These are phyloP conservation scores for Brenthis daphne DNA, from an alignment of 2,888 invertebrate genomes.

Conservation along the genomic window DNA sequence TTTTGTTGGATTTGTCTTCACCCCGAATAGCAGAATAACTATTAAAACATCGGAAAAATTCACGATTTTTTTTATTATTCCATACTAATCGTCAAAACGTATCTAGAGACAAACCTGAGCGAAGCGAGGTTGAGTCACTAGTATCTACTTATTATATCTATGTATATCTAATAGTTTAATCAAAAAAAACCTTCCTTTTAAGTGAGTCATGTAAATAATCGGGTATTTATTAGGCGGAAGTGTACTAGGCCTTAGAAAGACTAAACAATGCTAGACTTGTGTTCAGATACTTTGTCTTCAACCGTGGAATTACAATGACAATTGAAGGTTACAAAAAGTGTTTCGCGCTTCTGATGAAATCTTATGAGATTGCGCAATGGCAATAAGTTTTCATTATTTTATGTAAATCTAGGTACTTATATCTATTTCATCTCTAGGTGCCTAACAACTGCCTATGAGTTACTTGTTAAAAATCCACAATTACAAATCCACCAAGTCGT, in stretches of 20 bases:
- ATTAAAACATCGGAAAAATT: too few species aligned
- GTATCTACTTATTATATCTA: background rate
- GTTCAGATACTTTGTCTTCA: constrained; percentile 14
- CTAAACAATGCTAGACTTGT: constrained; percentile 15
- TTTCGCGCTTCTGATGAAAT: constrained; percentile 18
- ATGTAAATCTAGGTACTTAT: background rate
- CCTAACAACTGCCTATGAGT: too few species aligned
- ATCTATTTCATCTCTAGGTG: too few species aligned
- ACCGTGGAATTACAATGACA: constrained; percentile 21
- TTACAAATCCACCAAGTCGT: too few species aligned
- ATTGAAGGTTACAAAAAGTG: constrained; percentile 20
- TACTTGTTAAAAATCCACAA: too few species aligned
- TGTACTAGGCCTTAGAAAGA: constrained; percentile 10
- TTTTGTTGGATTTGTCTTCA: too few species aligned
- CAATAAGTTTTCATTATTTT: background rate
- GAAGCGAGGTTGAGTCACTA: too few species aligned
- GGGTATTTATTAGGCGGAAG: background rate
- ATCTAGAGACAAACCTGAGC: too few species aligned
- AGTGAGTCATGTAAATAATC: constrained; percentile 1
- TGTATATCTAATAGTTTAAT: background rate
- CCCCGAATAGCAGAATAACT: too few species aligned
- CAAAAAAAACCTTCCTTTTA: background rate
- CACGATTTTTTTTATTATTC: too few species aligned
- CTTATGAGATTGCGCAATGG: background rate
- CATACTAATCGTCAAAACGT: too few species aligned